Percentiles rank a stretch among this genome's conserved stretches.
phyloP scores from a whole-genome alignment of 1,140 invertebrate species.

The Aplysia californica region DNA sequence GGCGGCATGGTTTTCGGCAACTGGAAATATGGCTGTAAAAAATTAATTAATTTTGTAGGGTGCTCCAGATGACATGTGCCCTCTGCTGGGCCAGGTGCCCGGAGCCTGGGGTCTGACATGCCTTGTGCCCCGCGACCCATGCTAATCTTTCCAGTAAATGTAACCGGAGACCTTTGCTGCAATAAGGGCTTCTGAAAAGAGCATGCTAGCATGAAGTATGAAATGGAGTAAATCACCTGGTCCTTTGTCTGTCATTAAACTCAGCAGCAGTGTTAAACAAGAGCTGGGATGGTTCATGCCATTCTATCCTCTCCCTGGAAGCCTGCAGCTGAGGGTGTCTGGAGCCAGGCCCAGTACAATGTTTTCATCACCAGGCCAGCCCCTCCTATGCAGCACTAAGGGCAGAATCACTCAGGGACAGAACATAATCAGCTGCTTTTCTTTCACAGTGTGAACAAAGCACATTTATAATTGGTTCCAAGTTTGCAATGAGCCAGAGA shows the following conservation, averaged over 20 bases:
- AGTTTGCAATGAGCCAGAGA: slow-evolving; percentile 36
- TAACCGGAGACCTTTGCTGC: slow-evolving; percentile 19
- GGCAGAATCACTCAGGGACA: slow-evolving; percentile 36
- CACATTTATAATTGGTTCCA: slow-evolving; percentile 52
- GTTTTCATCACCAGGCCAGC: slow-evolving; percentile 1
- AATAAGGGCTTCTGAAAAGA: neutral
- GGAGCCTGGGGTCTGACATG: neutral
- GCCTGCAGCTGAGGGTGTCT: slow-evolving; percentile 35
- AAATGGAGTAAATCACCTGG: slow-evolving; percentile 35
- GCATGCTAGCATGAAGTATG: slow-evolving; percentile 8
- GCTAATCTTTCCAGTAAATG: slow-evolving; percentile 20
- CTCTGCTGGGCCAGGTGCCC: slow-evolving; percentile 23
- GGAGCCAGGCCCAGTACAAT: slow-evolving; percentile 10
- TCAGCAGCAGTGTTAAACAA: slow-evolving; percentile 20
- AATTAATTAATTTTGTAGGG: slow-evolving; percentile 18
- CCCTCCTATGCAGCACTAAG: slow-evolving; percentile 13
- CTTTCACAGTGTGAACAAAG: slow-evolving; percentile 46
- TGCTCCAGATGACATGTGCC: slow-evolving; percentile 14
- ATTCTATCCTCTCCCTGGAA: neutral
- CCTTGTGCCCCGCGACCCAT: neutral
- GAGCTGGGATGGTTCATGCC: neutral
- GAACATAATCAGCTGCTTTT: slow-evolving; percentile 48
- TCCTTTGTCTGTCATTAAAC: slow-evolving; percentile 36
- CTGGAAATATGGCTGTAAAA: neutral
- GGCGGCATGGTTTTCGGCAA: neutral